A percentile compares a stretch with the other conserved stretches of the same genome.
Conservation (phyloP, 1,140 invertebrate genomes). For the Hycleus cichorii region DNA sequence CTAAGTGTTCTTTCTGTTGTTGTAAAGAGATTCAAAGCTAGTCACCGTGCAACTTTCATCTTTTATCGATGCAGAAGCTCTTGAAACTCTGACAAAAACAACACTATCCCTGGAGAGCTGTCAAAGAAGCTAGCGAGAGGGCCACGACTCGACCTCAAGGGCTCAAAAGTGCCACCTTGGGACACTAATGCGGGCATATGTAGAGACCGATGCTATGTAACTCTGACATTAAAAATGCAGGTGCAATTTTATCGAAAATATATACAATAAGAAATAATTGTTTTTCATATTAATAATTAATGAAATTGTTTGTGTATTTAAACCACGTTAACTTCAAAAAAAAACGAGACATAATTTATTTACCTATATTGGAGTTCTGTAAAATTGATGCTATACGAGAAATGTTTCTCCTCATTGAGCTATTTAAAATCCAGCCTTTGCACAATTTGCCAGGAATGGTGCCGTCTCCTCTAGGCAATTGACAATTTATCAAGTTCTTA, state of each 20-base stretch:
- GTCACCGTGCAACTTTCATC: conserved; percentile 9
- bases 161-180: conserved; percentile 12
- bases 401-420: no score
- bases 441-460: background rate
- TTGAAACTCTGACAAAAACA: conserved; percentile 23
- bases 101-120: conserved; percentile 21
- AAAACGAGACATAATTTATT: no score
- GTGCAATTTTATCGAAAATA: no score
- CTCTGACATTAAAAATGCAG: no score
- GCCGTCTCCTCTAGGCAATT: background rate
- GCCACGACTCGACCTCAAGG: conserved; percentile 12
- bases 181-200: background rate
- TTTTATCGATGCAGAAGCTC: conserved; percentile 24
- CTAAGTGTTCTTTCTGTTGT: conserved; percentile 5
- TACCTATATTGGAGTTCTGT: no score
- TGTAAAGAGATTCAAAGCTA: conserved; percentile 15
- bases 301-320: no score
- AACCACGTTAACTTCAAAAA: no score
- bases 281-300: no score
- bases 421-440: no score
- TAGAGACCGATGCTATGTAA: no score
- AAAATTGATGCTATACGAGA: no score
- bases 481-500: conserved; percentile 6
- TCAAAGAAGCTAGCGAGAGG: conserved; percentile 11
- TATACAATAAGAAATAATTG: no score